Evolutionary conservation across 2,888 invertebrate genomes (phyloP).

Genomic region (Neoaliturus tenellus): DNA sequence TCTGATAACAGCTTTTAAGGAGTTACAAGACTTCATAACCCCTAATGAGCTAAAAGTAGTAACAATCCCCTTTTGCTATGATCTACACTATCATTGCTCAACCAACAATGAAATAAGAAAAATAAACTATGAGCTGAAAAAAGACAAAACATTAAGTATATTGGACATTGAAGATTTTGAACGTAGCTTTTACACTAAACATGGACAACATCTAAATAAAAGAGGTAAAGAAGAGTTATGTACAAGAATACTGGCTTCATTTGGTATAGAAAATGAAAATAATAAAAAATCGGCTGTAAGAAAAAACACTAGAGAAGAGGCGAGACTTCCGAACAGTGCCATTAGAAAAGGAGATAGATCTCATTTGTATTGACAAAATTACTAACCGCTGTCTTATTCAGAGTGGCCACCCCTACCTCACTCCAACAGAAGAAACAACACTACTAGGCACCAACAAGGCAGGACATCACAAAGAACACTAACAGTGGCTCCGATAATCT

Average conservation of each 20-base stretch:
- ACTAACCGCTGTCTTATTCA: neutral
- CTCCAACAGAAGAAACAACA: too few relatives aligned
- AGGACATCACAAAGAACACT: too few relatives aligned
- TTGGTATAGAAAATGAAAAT: neutral
- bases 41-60: neutral
- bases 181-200: neutral
- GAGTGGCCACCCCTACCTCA: neutral
- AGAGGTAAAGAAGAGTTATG: neutral
- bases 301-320: neutral
- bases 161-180: neutral
- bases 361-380: neutral
- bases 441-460: too few relatives aligned
- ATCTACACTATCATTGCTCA: neutral
- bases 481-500: too few relatives aligned
- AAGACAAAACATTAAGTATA: neutral
- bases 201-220: neutral
- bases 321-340: neutral
- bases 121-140: neutral
- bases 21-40: neutral
- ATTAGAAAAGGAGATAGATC: neutral
- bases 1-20: neutral
- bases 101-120: neutral
- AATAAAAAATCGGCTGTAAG: neutral
- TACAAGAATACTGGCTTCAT: neutral
- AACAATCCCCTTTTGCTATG: neutral